These are phyloP conservation scores for Dicranocentrus wangi DNA, from an alignment of 2,888 invertebrate genomes.

Conservation along the genomic window DNA sequence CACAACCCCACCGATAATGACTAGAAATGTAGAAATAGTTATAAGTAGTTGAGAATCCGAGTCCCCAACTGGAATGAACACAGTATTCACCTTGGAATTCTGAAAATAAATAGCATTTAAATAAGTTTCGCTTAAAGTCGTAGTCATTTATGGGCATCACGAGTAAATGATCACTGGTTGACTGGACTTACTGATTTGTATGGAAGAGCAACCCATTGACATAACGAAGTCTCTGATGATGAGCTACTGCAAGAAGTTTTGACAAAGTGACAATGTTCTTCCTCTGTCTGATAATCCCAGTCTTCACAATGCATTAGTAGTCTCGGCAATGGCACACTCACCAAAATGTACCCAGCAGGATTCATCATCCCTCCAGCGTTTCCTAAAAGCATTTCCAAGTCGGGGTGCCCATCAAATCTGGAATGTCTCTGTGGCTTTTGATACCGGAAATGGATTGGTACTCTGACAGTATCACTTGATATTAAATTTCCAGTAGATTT, in stretches of 20 bases:
- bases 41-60: conserved; percentile 65
- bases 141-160: not conserved
- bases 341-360: conserved; percentile 74
- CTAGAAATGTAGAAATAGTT: conserved; percentile 65
- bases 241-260: conserved; percentile 75
- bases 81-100: conserved; percentile 71
- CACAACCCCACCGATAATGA: conserved; percentile 66
- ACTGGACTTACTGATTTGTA: conserved; percentile 75
- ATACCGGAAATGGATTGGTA: conserved; percentile 77
- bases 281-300: conserved; percentile 74
- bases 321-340: conserved; percentile 71
- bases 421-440: conserved; percentile 76
- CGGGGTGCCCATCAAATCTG: conserved; percentile 62
- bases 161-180: not conserved
- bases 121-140: not conserved
- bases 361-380: conserved; percentile 64
- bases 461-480: conserved; percentile 66
- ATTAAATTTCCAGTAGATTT: conserved; percentile 71
- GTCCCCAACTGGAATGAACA: conserved; percentile 72
- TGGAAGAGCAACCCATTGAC: conserved; percentile 76
- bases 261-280: conserved; percentile 73
- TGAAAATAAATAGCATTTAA: conserved; percentile 26
- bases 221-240: conserved; percentile 72
- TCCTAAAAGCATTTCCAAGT: conserved; percentile 53
- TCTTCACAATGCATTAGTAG: conserved; percentile 71